Evolutionary conservation across 2,797 vertebrate species (phyloP), one percentile per base, ranked within the genome.

Genomic region (Arctocebus calabarensis): DNA sequence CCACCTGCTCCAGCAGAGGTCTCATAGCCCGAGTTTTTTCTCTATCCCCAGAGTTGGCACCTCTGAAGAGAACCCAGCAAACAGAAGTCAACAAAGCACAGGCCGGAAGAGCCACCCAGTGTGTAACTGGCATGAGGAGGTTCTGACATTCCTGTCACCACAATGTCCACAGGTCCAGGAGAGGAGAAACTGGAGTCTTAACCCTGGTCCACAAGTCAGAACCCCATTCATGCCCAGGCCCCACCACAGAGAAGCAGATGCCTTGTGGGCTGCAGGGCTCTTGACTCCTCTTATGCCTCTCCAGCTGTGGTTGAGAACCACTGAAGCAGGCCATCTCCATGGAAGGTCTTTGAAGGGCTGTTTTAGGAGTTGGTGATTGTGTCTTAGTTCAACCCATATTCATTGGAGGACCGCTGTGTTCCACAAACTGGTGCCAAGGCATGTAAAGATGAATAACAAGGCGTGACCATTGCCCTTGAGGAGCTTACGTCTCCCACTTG

Each of bases 81-180:
- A 40, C 2, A 1, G 40, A 70, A 22, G n/a, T 37, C 78, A 29
- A 62, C 20, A 55, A 62, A 52, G 17, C 27, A 61, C 19, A 86
- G 57, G 20, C 29, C 3, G 4, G 22, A 22, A 91, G 45, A 68
- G 22, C 34, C 57, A 74, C 17, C 52, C 75, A 48, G 0, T 2
- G 14, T 29, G 32, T 17, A 91, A 32, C n/a, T 19, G 7, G 7
- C n/a, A 70, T 52, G 7, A 75, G 29, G 10, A 79, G 29, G 8
- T 40, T 27, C 73, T 92, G 61, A 34, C 14, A 34, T 94, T 71
- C 43, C 22, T 45, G 5, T 43, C 73, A n/a, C 78, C 74, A 78
- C 6, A 8, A 9, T 3, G 37, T 62, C 20, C 40, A 27, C 20
- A 84, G 66, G 57, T 85, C 37, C 29, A 83, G 45, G 45, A 85